A percentile compares a stretch with the other conserved stretches of the same genome.
Conservation (phyloP, 2,888 invertebrate genomes). For the Watsonalla binaria region DNA sequence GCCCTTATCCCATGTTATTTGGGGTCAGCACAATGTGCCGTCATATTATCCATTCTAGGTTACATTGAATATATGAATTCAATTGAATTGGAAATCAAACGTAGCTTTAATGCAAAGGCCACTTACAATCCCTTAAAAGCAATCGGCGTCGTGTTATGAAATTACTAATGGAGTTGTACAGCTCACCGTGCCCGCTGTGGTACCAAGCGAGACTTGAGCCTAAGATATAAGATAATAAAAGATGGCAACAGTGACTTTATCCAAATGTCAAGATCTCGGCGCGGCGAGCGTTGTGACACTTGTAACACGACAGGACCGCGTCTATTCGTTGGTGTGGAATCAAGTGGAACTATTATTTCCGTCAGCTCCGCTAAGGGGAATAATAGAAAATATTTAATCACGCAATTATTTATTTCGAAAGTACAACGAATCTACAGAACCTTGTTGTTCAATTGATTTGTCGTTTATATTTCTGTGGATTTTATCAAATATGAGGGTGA, state of each 20-base stretch:
- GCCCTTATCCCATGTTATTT: too few relatives aligned
- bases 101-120: neutral
- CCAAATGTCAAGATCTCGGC: conserved; percentile 43
- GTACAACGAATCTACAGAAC: neutral
- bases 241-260: conserved; percentile 18
- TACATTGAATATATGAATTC: too few relatives aligned
- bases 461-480: too few relatives aligned
- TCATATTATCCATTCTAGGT: too few relatives aligned
- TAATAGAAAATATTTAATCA: neutral
- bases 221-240: conserved; percentile 20
- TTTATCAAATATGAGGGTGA: too few relatives aligned
- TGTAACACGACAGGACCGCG: neutral
- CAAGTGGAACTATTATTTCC: conserved; percentile 6
- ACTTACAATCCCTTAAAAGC: neutral
- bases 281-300: conserved; percentile 3
- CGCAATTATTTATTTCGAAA: conserved; percentile 1
- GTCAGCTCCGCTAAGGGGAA: conserved; percentile 1
- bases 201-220: neutral
- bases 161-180: neutral
- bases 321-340: conserved; percentile 4
- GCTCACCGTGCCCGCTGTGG: neutral
- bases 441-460: too few relatives aligned
- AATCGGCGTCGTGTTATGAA: neutral
- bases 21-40: too few relatives aligned
- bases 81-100: neutral